Percentiles rank a stretch among this genome's conserved stretches.
Conservation (phyloP, 2,113 vertebrate species). For the Vulpes vulpes region DNA sequence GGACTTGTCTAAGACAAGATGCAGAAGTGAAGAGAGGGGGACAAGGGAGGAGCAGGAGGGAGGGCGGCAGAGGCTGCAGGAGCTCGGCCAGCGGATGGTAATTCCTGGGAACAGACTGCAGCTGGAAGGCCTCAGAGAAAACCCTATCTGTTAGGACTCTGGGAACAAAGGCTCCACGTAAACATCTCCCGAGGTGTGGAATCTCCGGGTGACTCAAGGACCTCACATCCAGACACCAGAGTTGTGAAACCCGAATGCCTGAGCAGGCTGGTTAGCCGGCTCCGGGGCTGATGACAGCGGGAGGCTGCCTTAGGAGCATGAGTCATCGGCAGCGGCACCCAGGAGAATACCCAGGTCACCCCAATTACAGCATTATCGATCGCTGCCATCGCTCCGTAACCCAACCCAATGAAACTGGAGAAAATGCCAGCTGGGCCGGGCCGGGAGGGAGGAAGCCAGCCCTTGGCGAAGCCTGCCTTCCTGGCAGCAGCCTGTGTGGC, state of each 20-base stretch:
- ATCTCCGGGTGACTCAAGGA: constrained; percentile 30
- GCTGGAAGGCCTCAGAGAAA: background rate
- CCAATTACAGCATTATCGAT: constrained; percentile 61
- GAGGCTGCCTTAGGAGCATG: background rate
- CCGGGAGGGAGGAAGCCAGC: background rate
- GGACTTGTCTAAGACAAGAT: background rate
- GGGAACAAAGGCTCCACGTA: constrained; percentile 49
- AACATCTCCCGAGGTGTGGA: constrained; percentile 28
- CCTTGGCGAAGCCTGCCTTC: constrained; percentile 1
- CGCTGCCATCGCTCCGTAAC: constrained; percentile 37
- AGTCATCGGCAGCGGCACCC: constrained; percentile 46
- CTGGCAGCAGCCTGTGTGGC: background rate
- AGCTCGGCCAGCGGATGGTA: background rate
- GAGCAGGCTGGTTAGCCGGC: background rate
- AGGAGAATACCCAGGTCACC: constrained; percentile 70
- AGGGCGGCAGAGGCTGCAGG: rapidly evolving
- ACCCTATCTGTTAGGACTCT: background rate
- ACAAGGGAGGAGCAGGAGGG: background rate
- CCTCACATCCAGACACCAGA: constrained; percentile 7
- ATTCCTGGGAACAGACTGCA: background rate
- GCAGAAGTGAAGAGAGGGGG: background rate
- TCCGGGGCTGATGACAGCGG: background rate
- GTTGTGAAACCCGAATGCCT: constrained; percentile 63
- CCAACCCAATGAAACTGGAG: constrained; percentile 73
- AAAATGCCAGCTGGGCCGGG: constrained; percentile 59